Conservation (phyloP, 1,140 invertebrate genomes). For the Calliopsis andreniformis region DNA sequence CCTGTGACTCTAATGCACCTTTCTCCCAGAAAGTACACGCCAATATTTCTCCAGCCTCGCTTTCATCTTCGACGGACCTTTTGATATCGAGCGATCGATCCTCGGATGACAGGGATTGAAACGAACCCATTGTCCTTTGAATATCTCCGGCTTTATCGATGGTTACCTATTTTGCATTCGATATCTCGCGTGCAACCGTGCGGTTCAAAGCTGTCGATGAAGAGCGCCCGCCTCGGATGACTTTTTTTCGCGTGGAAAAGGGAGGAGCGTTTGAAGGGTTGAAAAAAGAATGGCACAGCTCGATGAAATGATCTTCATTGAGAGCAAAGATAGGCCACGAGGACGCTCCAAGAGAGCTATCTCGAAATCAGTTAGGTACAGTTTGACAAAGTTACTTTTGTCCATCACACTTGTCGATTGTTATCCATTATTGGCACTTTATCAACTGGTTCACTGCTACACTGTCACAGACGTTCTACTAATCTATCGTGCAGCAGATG, state of each 20-base stretch:
- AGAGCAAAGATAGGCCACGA: not conserved
- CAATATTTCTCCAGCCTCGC: slow-evolving; percentile 10
- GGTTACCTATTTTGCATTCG: too few species aligned
- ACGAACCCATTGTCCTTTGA: slow-evolving; percentile 13
- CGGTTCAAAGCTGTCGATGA: not conserved
- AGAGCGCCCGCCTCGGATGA: not conserved
- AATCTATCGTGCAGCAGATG: too few species aligned
- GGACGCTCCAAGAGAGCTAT: not conserved
- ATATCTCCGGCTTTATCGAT: too few species aligned
- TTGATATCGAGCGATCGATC: slow-evolving; percentile 12
- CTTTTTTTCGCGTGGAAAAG: not conserved
- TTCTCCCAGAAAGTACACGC: slow-evolving; percentile 1
- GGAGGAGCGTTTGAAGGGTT: too few species aligned
- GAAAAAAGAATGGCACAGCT: slow-evolving; percentile 4
- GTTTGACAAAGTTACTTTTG: too few species aligned
- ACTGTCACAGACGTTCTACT: too few species aligned
- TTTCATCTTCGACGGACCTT: slow-evolving; percentile 10
- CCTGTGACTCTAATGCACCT: slow-evolving; percentile 15
- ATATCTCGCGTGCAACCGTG: not conserved
- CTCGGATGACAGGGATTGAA: slow-evolving; percentile 14
- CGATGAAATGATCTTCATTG: not conserved
- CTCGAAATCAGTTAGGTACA: slow-evolving; percentile 21
- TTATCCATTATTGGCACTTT: too few species aligned
- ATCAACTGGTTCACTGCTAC: too few species aligned
- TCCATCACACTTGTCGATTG: too few species aligned